These are phyloP conservation scores for Cyclina sinensis DNA, from an alignment of 1,140 invertebrate species.

Conservation along the genomic window DNA sequence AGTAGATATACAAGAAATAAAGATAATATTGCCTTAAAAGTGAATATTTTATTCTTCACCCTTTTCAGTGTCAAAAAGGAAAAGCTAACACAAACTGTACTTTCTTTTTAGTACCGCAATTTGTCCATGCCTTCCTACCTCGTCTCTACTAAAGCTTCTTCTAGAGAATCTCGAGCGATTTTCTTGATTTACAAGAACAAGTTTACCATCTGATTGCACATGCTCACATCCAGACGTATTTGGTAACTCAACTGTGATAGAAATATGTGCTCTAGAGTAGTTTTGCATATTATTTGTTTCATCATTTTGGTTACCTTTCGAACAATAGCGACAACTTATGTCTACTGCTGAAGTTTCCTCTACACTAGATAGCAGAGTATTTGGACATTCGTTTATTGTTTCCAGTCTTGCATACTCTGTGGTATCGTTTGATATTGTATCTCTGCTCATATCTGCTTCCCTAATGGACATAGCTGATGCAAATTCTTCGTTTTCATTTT, in stretches of 20 bases:
- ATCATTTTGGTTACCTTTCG: neutral
- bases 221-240: neutral
- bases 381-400: neutral
- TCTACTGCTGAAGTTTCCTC: no score
- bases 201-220: neutral
- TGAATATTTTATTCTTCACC: no score
- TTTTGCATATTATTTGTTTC: neutral
- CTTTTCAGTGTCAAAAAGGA: no score
- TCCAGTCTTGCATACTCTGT: neutral
- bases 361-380: neutral
- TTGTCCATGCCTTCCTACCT: no score
- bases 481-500: no score
- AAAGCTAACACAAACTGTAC: conserved; percentile 29
- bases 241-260: conserved; percentile 18
- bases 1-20: no score
- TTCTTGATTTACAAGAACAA: neutral
- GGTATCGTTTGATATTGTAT: neutral
- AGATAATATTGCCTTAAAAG: no score
- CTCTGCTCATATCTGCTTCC: neutral
- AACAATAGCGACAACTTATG: neutral
- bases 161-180: neutral
- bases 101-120: neutral
- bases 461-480: neutral
- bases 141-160: neutral
- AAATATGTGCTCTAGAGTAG: neutral